Conservation (phyloP, 92 coral and sea anemone species). For the Epizoanthus rinbou region DNA sequence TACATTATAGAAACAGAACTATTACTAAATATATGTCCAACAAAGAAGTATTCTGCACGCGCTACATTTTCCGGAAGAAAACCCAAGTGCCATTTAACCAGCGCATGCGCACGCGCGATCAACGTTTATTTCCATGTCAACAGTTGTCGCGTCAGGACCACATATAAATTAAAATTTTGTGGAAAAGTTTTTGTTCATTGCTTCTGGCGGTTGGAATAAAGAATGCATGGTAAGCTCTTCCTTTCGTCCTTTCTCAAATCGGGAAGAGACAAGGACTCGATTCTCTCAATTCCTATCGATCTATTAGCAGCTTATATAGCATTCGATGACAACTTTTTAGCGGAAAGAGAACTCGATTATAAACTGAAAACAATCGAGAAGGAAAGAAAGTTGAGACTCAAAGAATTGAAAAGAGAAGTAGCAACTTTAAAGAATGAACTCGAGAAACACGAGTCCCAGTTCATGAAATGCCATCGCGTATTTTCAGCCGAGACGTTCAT, state of each 20-base stretch:
- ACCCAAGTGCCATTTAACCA: no score
- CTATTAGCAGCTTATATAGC: slow-evolving; percentile 34
- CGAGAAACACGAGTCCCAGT: slow-evolving; percentile 11
- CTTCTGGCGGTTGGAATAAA: not conserved
- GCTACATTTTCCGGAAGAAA: no score
- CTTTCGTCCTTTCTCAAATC: slow-evolving; percentile 28
- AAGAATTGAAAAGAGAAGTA: slow-evolving; percentile 19
- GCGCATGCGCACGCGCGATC: no score
- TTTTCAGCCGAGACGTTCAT: slow-evolving; percentile 38
- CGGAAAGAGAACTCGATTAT: slow-evolving; percentile 23
- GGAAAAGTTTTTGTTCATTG: no score
- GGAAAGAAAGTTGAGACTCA: slow-evolving; percentile 28
- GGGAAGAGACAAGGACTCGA: not conserved
- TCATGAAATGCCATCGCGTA: slow-evolving; percentile 41
- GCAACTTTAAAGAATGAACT: slow-evolving; percentile 29
- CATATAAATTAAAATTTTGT: no score
- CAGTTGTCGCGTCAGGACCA: no score
- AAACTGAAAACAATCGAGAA: slow-evolving; percentile 39
- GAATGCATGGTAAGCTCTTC: slow-evolving; percentile 22
- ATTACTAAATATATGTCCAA: no score
- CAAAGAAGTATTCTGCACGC: no score
- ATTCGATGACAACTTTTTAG: slow-evolving; percentile 34
- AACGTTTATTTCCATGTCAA: no score
- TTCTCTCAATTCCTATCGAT: slow-evolving; percentile 25
- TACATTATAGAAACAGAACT: no score